phyloP scores from a whole-genome alignment of 2,888 invertebrate genomes.

The Notodromas monacha region DNA sequence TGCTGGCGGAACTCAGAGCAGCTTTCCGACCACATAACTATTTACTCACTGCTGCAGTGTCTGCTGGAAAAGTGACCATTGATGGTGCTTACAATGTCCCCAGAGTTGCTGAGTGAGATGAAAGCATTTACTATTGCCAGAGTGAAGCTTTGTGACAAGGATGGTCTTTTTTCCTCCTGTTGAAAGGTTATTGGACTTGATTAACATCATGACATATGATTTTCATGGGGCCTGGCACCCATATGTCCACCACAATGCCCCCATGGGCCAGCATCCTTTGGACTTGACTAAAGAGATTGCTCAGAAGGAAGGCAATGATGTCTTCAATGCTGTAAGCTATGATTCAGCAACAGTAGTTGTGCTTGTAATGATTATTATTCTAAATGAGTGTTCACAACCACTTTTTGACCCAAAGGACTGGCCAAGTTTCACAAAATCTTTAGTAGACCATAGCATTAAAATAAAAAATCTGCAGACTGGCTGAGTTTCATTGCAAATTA shows the following conservation, averaged over 20 bases:
- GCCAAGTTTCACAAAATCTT: no score
- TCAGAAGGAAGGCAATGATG: not conserved
- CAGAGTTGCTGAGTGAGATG: conserved; percentile 20
- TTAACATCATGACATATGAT: conserved; percentile 20
- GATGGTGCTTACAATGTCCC: conserved; percentile 26
- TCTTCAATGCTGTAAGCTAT: conserved; percentile 1
- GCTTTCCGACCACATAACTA: conserved; percentile 22
- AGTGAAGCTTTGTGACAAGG: no score
- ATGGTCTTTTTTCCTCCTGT: no score
- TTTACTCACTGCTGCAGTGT: conserved; percentile 26
- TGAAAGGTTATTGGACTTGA: conserved; percentile 26
- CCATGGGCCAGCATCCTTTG: conserved; percentile 19
- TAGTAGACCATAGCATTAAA: no score
- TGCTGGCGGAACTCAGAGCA: conserved; percentile 23
- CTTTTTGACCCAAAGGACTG: no score
- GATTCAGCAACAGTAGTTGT: no score
- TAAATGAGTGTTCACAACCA: no score
- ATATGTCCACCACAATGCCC: conserved; percentile 30
- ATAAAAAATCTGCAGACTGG: no score
- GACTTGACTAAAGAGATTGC: no score
- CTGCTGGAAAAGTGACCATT: conserved; percentile 18
- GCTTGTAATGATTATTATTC: no score
- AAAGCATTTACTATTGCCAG: no score
- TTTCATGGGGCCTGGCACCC: conserved; percentile 22
- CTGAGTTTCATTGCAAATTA: no score